Base-by-base conservation (phyloP, 2,797 vertebrate genomes). In the Novumbra hubbsi region DNA sequence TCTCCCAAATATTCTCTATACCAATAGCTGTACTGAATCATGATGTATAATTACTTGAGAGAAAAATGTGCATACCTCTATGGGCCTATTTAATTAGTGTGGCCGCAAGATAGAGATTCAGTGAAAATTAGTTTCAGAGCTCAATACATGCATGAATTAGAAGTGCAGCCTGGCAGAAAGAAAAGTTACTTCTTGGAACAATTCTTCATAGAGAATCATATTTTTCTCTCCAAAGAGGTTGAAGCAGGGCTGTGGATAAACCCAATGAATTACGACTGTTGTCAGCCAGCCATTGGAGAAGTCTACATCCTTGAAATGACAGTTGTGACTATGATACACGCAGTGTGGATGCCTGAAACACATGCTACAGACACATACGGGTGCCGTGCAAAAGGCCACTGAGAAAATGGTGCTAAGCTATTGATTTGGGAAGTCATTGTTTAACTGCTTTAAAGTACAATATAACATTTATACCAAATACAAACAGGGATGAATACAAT, bases 81-180 rank as follows among this genome's bases (percentile, higher is more conserved):
- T 55, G 48, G 70, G 73, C 72, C 65, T 67, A 70, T 83, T 85
- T 84, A 84, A 88, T 85, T 55, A 11, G 52, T 9, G 52, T 55
- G 52, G 52, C 52, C 52, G 52, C n/a, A 55, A 45, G 41, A 45
- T 45, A 45, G 41, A 45, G 41, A 45, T 45, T 45, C 9, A 8
- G 41, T 45, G 41, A 55, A 55, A 55, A 55, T 21, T 0, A n/a
- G 19, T 55, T n/a, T 55, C 52, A 21, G 19, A 21, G 52, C 52
- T n/a, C 52, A 21, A 55, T 21, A n/a, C 52, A 60, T 63, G 27
- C 48, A 49, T 80, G 74, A 75, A 73, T 78, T 78, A 68, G 24
- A 60, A 5, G 30, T 52, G 60, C 63, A 30, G 60, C 65, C 68
- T 75, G n/a, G 8, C 45, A 57, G 52, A 74, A 71, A n/a, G 21